A percentile compares a stretch with the other conserved stretches of the same genome.
phyloP scores from a whole-genome alignment of 2,113 vertebrate species.

The Microcebus lehilahytsara region DNA sequence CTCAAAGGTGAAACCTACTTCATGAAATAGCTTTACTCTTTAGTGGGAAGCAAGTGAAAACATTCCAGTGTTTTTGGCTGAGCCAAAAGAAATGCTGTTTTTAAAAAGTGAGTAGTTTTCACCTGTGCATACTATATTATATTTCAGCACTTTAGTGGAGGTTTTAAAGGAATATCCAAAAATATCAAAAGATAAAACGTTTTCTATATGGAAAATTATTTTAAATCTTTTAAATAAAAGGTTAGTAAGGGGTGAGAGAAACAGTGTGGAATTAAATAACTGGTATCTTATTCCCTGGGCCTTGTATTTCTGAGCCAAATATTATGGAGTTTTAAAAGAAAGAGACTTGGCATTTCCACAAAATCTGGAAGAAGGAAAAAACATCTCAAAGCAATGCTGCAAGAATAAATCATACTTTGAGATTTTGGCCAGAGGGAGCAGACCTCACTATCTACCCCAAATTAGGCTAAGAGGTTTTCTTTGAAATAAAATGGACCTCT shows the following conservation, averaged over 20 bases:
- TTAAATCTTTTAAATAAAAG: slow-evolving; percentile 61
- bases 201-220: slow-evolving; percentile 68
- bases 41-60: slow-evolving; percentile 64
- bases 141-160: slow-evolving; percentile 30
- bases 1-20: slow-evolving; percentile 65
- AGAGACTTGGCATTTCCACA: slow-evolving; percentile 69
- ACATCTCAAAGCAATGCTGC: slow-evolving; percentile 60
- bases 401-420: slow-evolving; percentile 59
- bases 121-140: slow-evolving; percentile 66
- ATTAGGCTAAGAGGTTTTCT: slow-evolving; percentile 77
- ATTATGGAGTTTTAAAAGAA: slow-evolving; percentile 71
- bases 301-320: slow-evolving; percentile 64
- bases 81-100: slow-evolving; percentile 70
- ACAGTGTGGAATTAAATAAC: slow-evolving; percentile 45
- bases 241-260: slow-evolving; percentile 56
- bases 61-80: slow-evolving; percentile 57
- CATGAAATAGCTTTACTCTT: slow-evolving; percentile 56
- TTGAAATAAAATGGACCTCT: slow-evolving; percentile 70
- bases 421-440: slow-evolving; percentile 11
- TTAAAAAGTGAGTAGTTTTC: slow-evolving; percentile 68
- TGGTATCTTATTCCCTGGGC: slow-evolving; percentile 2
- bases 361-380: slow-evolving; percentile 54
- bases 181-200: slow-evolving; percentile 58
- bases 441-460: slow-evolving; percentile 36
- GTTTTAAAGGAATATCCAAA: slow-evolving; percentile 57